A percentile compares a stretch with the other conserved stretches of the same genome.
Evolutionary conservation across 2,113 vertebrate genomes (phyloP).

Genomic region (Rhinolophus sinicus): DNA sequence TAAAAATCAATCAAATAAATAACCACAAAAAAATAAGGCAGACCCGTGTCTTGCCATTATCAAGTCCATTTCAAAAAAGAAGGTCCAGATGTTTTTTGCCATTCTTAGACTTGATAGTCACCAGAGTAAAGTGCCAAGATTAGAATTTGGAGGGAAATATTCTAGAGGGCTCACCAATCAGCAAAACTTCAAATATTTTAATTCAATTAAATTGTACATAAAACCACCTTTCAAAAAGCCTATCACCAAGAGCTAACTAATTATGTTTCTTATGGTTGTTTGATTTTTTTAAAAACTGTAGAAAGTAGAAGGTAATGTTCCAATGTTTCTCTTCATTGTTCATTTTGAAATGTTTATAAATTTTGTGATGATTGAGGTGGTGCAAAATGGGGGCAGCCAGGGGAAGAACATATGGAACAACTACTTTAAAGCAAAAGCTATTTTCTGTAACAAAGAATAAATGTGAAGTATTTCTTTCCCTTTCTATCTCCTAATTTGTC

Average conservation of each 20-base stretch:
- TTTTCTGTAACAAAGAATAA: background rate
- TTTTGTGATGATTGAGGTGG: background rate
- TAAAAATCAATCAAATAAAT: background rate
- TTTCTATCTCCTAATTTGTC: background rate
- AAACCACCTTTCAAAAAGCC: background rate
- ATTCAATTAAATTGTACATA: background rate
- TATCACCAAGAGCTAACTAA: background rate
- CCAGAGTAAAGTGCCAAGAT: background rate
- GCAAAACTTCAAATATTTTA: background rate
- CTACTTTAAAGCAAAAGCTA: background rate
- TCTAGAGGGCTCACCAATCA: background rate
- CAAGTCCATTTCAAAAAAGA: background rate
- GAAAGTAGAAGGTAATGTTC: background rate
- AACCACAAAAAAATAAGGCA: background rate
- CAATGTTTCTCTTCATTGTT: background rate
- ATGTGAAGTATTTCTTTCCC: background rate
- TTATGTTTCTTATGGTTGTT: background rate
- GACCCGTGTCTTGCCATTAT: background rate
- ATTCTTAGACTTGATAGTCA: background rate
- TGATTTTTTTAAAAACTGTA: background rate
- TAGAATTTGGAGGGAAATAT: background rate
- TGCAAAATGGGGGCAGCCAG: background rate
- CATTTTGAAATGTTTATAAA: background rate
- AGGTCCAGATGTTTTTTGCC: background rate
- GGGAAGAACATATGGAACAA: background rate